phyloP scores from a whole-genome alignment of 1,140 invertebrate species.

The Cherax quadricarinatus region DNA sequence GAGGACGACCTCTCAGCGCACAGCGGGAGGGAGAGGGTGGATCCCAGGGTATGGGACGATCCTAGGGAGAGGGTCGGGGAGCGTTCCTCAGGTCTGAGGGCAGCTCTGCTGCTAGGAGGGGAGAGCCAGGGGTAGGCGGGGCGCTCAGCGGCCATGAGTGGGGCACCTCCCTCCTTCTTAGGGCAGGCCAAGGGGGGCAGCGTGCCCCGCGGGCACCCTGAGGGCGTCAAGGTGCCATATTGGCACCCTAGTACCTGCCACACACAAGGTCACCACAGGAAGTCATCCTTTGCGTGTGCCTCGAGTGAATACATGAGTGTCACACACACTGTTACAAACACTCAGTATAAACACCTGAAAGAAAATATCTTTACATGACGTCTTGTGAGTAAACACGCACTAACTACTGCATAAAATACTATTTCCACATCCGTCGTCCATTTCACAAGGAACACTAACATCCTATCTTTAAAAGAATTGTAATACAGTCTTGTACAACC shows the following conservation, averaged over 20 bases:
- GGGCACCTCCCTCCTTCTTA: not conserved
- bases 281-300: not conserved
- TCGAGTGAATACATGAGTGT: not conserved
- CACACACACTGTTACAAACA: not conserved
- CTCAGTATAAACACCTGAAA: not conserved
- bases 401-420: too few relatives aligned
- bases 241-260: not conserved
- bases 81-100: slow-evolving; percentile 20
- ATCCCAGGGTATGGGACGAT: slow-evolving; percentile 41
- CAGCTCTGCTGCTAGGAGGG: slow-evolving; percentile 39
- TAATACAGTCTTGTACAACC: too few relatives aligned
- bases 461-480: too few relatives aligned
- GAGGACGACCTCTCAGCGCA: slow-evolving; percentile 49
- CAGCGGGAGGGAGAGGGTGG: slow-evolving; percentile 55
- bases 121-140: slow-evolving; percentile 59
- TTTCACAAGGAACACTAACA: too few relatives aligned
- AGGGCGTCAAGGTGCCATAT: not conserved
- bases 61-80: slow-evolving; percentile 64
- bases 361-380: not conserved
- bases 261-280: not conserved
- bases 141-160: slow-evolving; percentile 55
- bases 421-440: too few relatives aligned
- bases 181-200: slow-evolving; percentile 13
- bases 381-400: too few relatives aligned
- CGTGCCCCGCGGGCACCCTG: not conserved